Percentiles rank a stretch among this genome's conserved stretches.
Conservation (phyloP, 2,797 vertebrate species). For the Fistularia commersonii region DNA sequence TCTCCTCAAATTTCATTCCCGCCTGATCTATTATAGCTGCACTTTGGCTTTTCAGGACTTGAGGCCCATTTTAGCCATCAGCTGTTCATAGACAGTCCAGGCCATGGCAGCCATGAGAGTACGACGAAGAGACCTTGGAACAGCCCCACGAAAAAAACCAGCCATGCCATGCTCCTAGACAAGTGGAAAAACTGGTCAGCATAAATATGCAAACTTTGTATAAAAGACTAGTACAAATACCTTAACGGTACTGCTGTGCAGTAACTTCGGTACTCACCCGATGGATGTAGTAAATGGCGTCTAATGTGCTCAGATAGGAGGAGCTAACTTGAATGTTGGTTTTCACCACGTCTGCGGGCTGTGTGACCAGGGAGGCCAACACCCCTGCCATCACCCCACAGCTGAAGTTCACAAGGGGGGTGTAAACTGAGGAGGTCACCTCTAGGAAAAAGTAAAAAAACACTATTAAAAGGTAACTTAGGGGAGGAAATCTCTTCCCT, state of each 20-base stretch:
- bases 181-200: not conserved
- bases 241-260: not conserved
- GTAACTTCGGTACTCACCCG: slow-evolving; percentile 63
- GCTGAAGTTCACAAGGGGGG: slow-evolving; percentile 85
- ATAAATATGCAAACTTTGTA: not conserved
- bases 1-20: not conserved
- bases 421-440: slow-evolving; percentile 47
- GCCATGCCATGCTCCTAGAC: slow-evolving; percentile 80
- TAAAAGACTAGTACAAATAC: not conserved
- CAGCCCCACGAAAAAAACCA: slow-evolving; percentile 88
- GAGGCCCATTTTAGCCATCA: slow-evolving; percentile 95
- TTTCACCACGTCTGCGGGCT: slow-evolving; percentile 95
- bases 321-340: slow-evolving; percentile 91
- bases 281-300: slow-evolving; percentile 79
- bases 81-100: slow-evolving; percentile 96
- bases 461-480: not conserved
- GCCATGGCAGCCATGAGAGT: slow-evolving; percentile 98
- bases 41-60: slow-evolving; percentile 80
- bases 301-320: slow-evolving; percentile 70
- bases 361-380: slow-evolving; percentile 88
- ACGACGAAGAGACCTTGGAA: slow-evolving; percentile 89
- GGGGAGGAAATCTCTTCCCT: no score
- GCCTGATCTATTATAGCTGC: not conserved
- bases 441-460: slow-evolving; percentile 49
- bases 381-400: slow-evolving; percentile 88